Base-by-base conservation (phyloP, 1,140 invertebrate species). In the Tetraneura akinire region DNA sequence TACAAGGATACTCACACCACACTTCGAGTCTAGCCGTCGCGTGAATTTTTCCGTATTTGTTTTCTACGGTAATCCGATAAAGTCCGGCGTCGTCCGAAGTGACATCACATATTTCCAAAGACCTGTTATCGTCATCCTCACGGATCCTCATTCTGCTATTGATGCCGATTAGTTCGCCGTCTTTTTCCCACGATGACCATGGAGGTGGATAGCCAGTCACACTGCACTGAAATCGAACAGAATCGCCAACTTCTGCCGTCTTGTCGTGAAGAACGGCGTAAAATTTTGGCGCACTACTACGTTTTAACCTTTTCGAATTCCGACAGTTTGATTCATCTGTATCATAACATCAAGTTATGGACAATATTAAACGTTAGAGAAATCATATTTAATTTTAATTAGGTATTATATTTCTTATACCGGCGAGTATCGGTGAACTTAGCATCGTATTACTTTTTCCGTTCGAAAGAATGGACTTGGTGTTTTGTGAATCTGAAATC, bases 221-320 rank as follows among this genome's bases (percentile, higher is more conserved):
- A 2, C 93, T 90, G 83, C 92, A 94, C 83, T 94, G 91, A 85
- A 96, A 94, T 10, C 91, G 86, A 1, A 93, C 90, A 1, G 91
- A 92, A 82, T 95, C 92, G 11, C 94, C 93, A 85, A 94, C 92
- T 84, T 94, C 92, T 0, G 90, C 93, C 9, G 95, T 90, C 64
- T 91, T 90, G 84, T 95, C 94, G 84, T 94, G 93, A 1, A 94
- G 94, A 80, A 94, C 91, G 26, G 94, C 92, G 85, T 94, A 93
- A 86, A 97, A 96, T 85, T 93, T 93, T 0, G 94, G 93, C 3
- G 92, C 76, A 9, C 74, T 78, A n/a, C 74, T 78, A 23, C 74
- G 53, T 60, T 78, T 78, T n/a, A 62, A 47, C 9, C 74, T 21
- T 62, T 26, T 78, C 3, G 80, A 13, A 42, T 32, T 29, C 51